Evolutionary conservation across 2,888 invertebrate genomes (phyloP).

Genomic region (Ennomos erosarius): DNA sequence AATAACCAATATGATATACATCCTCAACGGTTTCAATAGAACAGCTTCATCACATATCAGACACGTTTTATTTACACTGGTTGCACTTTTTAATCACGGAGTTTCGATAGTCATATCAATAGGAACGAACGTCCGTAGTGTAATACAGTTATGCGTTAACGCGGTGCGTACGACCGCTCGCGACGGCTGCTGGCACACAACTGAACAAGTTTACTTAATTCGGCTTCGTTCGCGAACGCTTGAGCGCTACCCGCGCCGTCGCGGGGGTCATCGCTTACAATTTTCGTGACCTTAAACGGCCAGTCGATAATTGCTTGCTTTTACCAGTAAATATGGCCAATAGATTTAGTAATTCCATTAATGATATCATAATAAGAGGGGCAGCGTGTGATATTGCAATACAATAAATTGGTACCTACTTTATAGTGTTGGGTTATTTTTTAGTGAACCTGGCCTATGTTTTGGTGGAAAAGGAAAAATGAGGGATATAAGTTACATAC

Average conservation of each 20-base stretch:
- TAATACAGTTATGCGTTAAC: constrained; percentile 8
- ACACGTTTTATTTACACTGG: constrained; percentile 22
- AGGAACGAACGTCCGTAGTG: constrained; percentile 18
- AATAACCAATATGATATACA: constrained; percentile 74
- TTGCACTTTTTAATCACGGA: constrained; percentile 33
- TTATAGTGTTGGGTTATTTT: background rate
- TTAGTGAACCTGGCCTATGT: too few relatives aligned
- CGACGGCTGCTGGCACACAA: constrained; percentile 57
- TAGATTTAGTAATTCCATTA: constrained; percentile 33
- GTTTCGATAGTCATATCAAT: constrained; percentile 22
- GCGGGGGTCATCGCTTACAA: constrained; percentile 60
- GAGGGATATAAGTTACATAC: too few relatives aligned
- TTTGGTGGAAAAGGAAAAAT: too few relatives aligned
- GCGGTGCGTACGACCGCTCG: constrained; percentile 48
- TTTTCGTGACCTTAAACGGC: constrained; percentile 74
- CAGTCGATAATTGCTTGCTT: constrained; percentile 66
- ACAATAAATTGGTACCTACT: constrained; percentile 1
- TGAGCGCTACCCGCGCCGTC: constrained; percentile 19
- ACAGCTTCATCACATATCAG: constrained; percentile 72
- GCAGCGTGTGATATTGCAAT: background rate
- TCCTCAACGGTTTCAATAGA: constrained; percentile 61
- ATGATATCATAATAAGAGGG: constrained; percentile 3
- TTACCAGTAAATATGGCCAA: constrained; percentile 50
- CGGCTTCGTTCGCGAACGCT: constrained; percentile 24
- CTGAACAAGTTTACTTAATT: constrained; percentile 56